These are phyloP conservation scores for Caenorhabditis uteleia DNA, from an alignment of 2,888 invertebrate genomes.

Conservation along the genomic window DNA sequence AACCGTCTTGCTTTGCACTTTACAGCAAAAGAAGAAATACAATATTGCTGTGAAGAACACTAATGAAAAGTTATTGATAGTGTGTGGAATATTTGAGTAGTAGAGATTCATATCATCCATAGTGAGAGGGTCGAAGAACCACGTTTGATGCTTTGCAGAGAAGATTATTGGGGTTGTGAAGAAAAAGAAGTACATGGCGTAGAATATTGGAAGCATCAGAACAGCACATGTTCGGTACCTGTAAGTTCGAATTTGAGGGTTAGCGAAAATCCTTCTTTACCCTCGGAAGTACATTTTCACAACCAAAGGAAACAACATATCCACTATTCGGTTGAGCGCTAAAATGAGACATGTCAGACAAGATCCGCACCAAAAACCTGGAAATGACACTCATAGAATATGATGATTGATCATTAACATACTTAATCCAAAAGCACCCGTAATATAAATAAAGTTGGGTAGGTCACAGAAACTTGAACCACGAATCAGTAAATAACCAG, in stretches of 20 bases:
- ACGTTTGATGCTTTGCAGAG: constrained; percentile 22
- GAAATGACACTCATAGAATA: not conserved
- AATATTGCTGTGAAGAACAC: constrained; percentile 33
- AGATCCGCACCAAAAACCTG: constrained; percentile 17
- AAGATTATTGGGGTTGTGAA: constrained; percentile 25
- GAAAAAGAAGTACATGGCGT: constrained; percentile 17
- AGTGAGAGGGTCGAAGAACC: constrained; percentile 32
- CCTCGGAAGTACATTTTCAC: constrained; percentile 32
- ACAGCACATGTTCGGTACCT: constrained; percentile 13
- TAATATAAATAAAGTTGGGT: constrained; percentile 29
- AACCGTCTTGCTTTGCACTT: too few species aligned
- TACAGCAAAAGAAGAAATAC: constrained; percentile 32
- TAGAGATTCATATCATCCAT: constrained; percentile 12
- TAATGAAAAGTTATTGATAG: constrained; percentile 32
- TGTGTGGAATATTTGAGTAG: constrained; percentile 38
- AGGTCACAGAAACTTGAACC: constrained; percentile 28
- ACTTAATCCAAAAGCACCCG: constrained; percentile 25
- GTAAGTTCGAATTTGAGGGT: not conserved
- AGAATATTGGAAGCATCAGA: constrained; percentile 19
- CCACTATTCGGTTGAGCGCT: constrained; percentile 15
- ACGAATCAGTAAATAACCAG: constrained; percentile 23
- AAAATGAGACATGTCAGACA: constrained; percentile 14
- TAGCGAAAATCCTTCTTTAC: not conserved
- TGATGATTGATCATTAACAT: too few species aligned
- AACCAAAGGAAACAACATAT: constrained; percentile 30